Evolutionary conservation across 2,888 invertebrate species (phyloP).

Genomic region (Flexamia atlantica): DNA sequence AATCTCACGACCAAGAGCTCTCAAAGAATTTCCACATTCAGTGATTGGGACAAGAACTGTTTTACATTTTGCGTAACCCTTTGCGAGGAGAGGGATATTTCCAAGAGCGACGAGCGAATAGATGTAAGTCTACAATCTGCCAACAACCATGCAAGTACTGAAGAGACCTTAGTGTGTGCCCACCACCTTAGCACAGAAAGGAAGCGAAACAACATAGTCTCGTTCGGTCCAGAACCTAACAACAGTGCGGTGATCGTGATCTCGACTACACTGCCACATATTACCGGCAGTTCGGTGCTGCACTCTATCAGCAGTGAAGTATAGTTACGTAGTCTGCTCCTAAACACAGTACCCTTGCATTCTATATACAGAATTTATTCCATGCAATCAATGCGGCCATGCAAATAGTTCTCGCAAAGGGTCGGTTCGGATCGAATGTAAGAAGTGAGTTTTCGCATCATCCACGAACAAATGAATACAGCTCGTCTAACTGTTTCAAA

Average conservation of each 20-base stretch:
- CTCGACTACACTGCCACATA: slow-evolving; percentile 44
- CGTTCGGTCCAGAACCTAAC: slow-evolving; percentile 46
- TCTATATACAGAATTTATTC: slow-evolving; percentile 53
- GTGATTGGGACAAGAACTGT: background rate
- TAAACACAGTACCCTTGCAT: slow-evolving; percentile 54
- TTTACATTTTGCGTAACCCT: slow-evolving; percentile 22
- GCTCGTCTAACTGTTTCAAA: background rate
- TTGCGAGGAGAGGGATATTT: slow-evolving; percentile 24
- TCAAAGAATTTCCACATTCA: background rate
- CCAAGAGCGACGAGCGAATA: slow-evolving; percentile 24
- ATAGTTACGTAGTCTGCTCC: slow-evolving; percentile 47
- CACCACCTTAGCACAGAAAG: slow-evolving; percentile 56
- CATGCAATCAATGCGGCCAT: slow-evolving; percentile 58
- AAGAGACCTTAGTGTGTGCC: slow-evolving; percentile 22
- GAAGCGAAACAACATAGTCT: slow-evolving; percentile 16
- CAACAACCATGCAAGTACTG: slow-evolving; percentile 56
- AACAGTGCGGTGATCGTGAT: slow-evolving; percentile 48
- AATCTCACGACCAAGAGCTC: background rate
- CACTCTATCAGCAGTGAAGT: slow-evolving; percentile 50
- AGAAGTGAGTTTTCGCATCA: background rate
- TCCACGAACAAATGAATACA: background rate
- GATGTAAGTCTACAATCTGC: slow-evolving; percentile 56
- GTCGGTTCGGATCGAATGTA: background rate
- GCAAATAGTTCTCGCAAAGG: slow-evolving; percentile 55
- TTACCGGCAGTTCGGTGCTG: slow-evolving; percentile 46